A percentile compares a stretch with the other conserved stretches of the same genome.
These are phyloP conservation scores for Liasis olivaceus DNA, from an alignment of 2,797 vertebrate genomes.

Conservation along the genomic window DNA sequence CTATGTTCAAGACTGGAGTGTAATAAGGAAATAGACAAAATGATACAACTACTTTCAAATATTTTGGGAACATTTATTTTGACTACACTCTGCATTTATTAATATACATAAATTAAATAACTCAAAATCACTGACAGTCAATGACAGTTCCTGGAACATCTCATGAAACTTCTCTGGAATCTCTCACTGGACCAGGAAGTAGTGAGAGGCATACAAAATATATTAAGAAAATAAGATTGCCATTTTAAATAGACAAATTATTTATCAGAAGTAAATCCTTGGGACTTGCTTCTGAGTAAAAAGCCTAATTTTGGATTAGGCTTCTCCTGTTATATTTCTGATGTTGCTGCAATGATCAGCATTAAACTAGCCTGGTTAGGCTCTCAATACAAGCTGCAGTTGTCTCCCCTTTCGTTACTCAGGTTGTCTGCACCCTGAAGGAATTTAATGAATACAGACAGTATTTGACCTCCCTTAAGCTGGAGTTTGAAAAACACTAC, in stretches of 20 bases:
- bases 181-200: not conserved
- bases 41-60: not conserved
- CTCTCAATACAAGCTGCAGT: not conserved
- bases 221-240: not conserved
- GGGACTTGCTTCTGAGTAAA: not conserved
- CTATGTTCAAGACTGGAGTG: not conserved
- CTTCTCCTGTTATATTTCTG: not conserved
- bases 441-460: constrained; percentile 67
- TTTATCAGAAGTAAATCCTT: not conserved
- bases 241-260: not conserved
- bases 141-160: not conserved
- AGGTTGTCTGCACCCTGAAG: constrained; percentile 68
- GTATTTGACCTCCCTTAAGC: constrained; percentile 68
- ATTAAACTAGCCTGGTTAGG: not conserved
- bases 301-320: not conserved
- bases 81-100: not conserved
- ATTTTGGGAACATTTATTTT: not conserved
- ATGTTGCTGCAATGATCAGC: not conserved
- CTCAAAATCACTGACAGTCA: not conserved
- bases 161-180: not conserved
- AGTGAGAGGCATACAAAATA: not conserved
- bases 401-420: constrained; percentile 19
- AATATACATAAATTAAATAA: not conserved
- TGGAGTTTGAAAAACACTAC: constrained; percentile 72
- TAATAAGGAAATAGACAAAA: not conserved